Evolutionary conservation across 2,797 vertebrate species (phyloP).

Genomic region (Eulemur albifrons): DNA sequence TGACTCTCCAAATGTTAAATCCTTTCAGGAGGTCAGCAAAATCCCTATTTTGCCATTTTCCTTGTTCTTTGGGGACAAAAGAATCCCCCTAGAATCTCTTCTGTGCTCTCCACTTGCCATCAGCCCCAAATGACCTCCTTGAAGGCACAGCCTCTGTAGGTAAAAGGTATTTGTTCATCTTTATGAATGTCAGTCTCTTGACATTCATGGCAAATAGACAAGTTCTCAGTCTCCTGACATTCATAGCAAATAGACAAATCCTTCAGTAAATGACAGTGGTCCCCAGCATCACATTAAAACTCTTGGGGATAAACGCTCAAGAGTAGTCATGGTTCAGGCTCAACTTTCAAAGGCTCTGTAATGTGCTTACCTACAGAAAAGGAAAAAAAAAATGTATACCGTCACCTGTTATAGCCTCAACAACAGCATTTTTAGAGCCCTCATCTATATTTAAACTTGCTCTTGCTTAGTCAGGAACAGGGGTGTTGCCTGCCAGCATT

Average conservation of each 20-base stretch:
- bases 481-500: constrained; percentile 49
- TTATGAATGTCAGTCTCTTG: constrained; percentile 84
- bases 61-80: constrained; percentile 74
- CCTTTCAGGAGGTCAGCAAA: constrained; percentile 71
- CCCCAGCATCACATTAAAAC: constrained; percentile 76
- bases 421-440: constrained; percentile 60
- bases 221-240: constrained; percentile 81
- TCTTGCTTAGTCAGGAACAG: constrained; percentile 74
- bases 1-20: constrained; percentile 78
- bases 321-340: constrained; percentile 68
- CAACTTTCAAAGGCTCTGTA: constrained; percentile 76
- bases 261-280: constrained; percentile 83
- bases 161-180: constrained; percentile 84
- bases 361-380: constrained; percentile 66
- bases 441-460: constrained; percentile 80
- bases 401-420: constrained; percentile 63
- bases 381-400: constrained; percentile 45
- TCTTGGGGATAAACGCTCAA: constrained; percentile 76
- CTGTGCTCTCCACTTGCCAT: constrained; percentile 71
- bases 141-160: constrained; percentile 76
- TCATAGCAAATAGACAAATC: constrained; percentile 83
- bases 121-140: constrained; percentile 71
- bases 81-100: constrained; percentile 66
- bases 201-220: constrained; percentile 84
- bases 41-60: constrained; percentile 72